Evolutionary conservation across 2,113 vertebrate species (phyloP), one percentile per base, ranked within the genome.

Genomic region (Oryzias woworae): DNA sequence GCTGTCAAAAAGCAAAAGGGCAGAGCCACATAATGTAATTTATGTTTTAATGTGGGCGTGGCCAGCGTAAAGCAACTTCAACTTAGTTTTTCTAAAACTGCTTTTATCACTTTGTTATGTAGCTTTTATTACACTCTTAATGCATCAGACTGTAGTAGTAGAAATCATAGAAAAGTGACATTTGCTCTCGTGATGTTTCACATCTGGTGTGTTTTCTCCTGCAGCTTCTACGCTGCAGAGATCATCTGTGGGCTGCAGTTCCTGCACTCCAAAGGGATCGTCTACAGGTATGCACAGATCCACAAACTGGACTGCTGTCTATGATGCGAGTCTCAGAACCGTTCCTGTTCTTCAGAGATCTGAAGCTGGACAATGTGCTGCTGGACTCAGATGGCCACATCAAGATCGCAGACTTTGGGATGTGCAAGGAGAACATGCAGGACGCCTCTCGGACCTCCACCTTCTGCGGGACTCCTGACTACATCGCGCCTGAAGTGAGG

Each of bases 391-490:
- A 98, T 1, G 97, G 97, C 1, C 97, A 99, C 36, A 95, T 99
- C 75, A 99, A 99, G 86, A 99, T 99, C 0, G 96, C 96, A 0
- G 97, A 99, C 77, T 99, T 99, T 20, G 97, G 97, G 1, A 98
- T 99, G 97, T 99, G 97, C 75, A 99, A 99, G 79, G 97, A 99
- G 82, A 96, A 95, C 86, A 97, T 99, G 90, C 63, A 88, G 23
- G 94, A 92, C 1, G 94, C 96, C 0, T 69, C 87, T 0, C 92
- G 93, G 87, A 98, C 97, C 0, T 93, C 93, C 55, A 99, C 97
- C 28, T 99, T 99, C 91, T 99, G 97, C 3, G 97, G 97, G 23
- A 99, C 97, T 0, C 97, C 97, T 0, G 97, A 99, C 86, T 99
- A 98, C 69, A 98, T 99, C 0, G 97, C 97, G 23, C 97, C 97